A percentile compares a stretch with the other conserved stretches of the same genome.
Evolutionary conservation across 2,797 vertebrate genomes (phyloP).

Genomic region (Chiroxiphia lanceolata): DNA sequence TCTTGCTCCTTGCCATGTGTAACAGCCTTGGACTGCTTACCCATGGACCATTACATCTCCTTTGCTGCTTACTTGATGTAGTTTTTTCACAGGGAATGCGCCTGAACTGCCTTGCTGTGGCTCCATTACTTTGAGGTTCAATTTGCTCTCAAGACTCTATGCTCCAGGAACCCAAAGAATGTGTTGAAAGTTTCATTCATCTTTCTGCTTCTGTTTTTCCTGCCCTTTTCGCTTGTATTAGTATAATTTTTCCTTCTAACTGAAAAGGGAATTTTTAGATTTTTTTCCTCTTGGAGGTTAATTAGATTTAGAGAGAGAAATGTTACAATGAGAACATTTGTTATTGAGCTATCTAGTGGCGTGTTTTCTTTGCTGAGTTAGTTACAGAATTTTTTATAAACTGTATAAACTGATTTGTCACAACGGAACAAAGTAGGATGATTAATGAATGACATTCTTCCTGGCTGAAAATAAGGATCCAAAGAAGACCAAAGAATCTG

Average conservation of each 20-base stretch:
- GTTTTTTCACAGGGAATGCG: not conserved
- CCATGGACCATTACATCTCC: not conserved
- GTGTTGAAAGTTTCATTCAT: not conserved
- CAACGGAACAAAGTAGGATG: not conserved
- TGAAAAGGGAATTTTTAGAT: not conserved
- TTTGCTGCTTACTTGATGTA: not conserved
- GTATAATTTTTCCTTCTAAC: not conserved
- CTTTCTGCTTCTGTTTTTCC: not conserved
- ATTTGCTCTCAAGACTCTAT: not conserved
- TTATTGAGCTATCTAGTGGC: not conserved
- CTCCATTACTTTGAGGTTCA: not conserved
- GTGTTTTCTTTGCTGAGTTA: not conserved
- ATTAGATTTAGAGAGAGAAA: not conserved
- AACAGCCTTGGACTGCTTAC: not conserved
- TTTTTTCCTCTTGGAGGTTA: not conserved
- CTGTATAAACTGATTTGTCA: not conserved
- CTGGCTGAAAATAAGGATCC: not conserved
- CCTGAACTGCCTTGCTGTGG: not conserved
- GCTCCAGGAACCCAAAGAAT: not conserved
- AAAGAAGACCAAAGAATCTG: not conserved
- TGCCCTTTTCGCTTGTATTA: not conserved
- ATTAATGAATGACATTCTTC: not conserved
- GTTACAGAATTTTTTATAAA: not conserved
- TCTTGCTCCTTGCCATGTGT: not conserved
- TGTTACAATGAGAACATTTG: not conserved